Evolutionary conservation across 2,888 invertebrate species (phyloP), one percentile per base, ranked within the genome.

Genomic region (Eupithecia subumbrata): DNA sequence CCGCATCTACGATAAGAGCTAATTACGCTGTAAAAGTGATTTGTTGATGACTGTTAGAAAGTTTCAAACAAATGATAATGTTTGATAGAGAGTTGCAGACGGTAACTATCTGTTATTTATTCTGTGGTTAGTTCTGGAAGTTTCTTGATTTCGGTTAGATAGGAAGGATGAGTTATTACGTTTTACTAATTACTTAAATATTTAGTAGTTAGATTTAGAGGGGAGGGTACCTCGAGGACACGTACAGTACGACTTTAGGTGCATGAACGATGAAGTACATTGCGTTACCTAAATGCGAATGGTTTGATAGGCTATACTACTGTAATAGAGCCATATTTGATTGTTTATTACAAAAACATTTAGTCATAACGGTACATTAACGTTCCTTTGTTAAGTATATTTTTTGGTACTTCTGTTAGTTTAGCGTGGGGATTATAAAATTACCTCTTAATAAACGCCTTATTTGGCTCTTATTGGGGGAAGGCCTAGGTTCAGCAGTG

Each of bases 11-110:
- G 82, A 86, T 88, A 89, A 85, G 82, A 82, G 75, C 80, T 86
- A 85, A 84, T 87, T 79, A 80, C 74, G 78, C 69, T 75, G 84
- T 84, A 82, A 84, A 84, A 86, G 82, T 83, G 82, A 83, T 81
- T 84, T 82, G 82, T 81, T 82, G 83, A 86, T 89, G 86, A 87
- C 88, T 88, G 85, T 87, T 87, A 84, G 78, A 81, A 87, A 87
- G 83, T 88, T 86, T 84, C 84, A 83, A 89, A 86, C 86, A 88
- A 84, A 88, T 86, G 90, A 90, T 89, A 89, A 81, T 82, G 80
- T 83, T 64, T 73, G 86, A 86, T 85, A 84, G 83, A 79, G 84
- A 84, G 84, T 82, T 86, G 84, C 86, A 87, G 86, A 87, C 87
- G 86, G 83, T 79, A 40, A 68, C 37, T 69, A 63, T 52, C 63